phyloP scores from a whole-genome alignment of 2,888 invertebrate species.

The Kuschelorhynchus macadamiae region DNA sequence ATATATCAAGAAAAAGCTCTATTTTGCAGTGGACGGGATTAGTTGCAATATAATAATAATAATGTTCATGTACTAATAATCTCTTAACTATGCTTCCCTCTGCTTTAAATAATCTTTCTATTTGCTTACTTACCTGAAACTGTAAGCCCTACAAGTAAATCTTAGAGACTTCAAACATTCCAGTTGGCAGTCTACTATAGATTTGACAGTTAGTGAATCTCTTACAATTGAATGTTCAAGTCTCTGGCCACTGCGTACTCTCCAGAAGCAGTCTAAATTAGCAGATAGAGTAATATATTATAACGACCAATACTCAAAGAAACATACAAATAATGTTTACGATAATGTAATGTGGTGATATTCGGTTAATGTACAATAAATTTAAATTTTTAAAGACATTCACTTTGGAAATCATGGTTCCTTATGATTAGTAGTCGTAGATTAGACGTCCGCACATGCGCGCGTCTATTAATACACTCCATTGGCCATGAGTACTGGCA shows the following conservation, averaged over 20 bases:
- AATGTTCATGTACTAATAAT: no score
- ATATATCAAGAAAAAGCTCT: no score
- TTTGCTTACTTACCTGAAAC: slow-evolving; percentile 77
- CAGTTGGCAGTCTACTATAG: slow-evolving; percentile 84
- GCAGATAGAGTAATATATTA: background rate
- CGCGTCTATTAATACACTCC: no score
- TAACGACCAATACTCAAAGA: background rate
- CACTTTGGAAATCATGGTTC: no score
- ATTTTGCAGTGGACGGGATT: no score
- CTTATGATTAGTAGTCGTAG: no score
- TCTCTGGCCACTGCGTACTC: slow-evolving; percentile 81
- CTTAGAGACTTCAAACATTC: slow-evolving; percentile 81
- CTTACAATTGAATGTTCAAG: slow-evolving; percentile 76
- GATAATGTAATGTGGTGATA: no score
- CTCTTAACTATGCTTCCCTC: background rate
- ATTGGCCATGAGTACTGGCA: no score
- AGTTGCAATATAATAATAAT: no score
- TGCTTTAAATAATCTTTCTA: background rate
- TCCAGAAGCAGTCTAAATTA: slow-evolving; percentile 83
- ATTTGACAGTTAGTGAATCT: slow-evolving; percentile 78
- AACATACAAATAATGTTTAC: background rate
- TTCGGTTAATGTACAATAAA: no score
- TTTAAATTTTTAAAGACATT: no score
- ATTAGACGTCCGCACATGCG: no score
- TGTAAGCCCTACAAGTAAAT: slow-evolving; percentile 86